Evolutionary conservation across 2,797 vertebrate genomes (phyloP).

Genomic region (Melanogrammus aeglefinus): DNA sequence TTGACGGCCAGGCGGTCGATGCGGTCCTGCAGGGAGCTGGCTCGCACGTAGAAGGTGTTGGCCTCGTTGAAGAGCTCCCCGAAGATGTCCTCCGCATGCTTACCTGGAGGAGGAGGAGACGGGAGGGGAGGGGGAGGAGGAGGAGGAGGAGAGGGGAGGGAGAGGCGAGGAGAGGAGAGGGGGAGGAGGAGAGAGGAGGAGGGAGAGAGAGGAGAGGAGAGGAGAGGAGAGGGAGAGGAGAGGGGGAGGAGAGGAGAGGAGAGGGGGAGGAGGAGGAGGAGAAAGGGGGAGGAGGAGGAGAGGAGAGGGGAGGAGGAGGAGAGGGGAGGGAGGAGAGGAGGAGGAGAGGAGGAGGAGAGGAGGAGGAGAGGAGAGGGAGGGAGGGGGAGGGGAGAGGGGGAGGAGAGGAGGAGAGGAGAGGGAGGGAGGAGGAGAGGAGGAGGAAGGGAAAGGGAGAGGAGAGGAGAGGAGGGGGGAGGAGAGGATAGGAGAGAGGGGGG

Average conservation of each 20-base stretch:
- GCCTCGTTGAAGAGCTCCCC: constrained; percentile 97
- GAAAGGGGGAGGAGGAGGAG: background rate
- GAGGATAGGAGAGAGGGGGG: background rate
- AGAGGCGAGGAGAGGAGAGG: no score
- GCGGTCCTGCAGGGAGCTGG: constrained; percentile 96
- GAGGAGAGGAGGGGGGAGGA: no score
- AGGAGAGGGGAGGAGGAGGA: no score
- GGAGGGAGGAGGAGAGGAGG: background rate
- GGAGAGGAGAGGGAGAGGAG: no score
- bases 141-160: background rate
- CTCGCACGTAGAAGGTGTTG: constrained; percentile 94
- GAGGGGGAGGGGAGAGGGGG: background rate
- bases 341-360: background rate
- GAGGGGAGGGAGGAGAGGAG: background rate
- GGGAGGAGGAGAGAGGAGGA: background rate
- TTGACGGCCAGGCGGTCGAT: constrained; percentile 97
- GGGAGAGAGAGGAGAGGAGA: no score
- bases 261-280: background rate
- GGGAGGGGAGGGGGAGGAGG: constrained; percentile 2
- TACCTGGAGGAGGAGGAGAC: constrained; percentile 72
- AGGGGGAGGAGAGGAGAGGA: no score
- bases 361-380: no score
- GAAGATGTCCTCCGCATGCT: constrained; percentile 98
- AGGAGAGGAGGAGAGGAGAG: background rate
- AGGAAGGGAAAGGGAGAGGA: background rate